phyloP scores from a whole-genome alignment of 2,797 vertebrate genomes.

The Rallus crepitans region DNA sequence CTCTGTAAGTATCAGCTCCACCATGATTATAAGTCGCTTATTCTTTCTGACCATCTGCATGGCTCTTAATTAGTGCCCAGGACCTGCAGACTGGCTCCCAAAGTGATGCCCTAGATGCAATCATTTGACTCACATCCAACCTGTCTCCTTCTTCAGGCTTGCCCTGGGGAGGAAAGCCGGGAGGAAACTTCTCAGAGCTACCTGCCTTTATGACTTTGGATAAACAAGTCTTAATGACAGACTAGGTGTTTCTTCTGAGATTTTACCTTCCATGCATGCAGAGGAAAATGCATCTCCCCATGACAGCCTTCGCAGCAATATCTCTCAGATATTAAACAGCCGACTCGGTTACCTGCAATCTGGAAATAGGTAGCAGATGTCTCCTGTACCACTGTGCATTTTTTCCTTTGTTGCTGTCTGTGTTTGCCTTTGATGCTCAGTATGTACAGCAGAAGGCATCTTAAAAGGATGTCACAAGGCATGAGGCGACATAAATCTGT shows the following conservation, averaged over 20 bases:
- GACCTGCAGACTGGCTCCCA: not conserved
- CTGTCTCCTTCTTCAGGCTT: not conserved
- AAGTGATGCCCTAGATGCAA: fast-evolving
- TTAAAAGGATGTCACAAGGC: not conserved
- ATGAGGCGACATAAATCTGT: not conserved
- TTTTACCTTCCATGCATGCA: not conserved
- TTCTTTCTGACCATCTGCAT: not conserved
- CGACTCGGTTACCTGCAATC: not conserved
- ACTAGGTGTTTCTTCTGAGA: not conserved
- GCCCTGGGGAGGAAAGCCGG: not conserved
- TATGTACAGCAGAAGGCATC: not conserved
- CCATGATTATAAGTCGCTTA: fast-evolving
- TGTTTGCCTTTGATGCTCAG: not conserved
- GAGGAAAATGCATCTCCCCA: not conserved
- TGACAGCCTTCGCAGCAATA: not conserved
- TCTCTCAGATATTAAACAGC: not conserved
- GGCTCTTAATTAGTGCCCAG: not conserved
- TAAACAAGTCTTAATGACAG: not conserved
- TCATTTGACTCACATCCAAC: not conserved
- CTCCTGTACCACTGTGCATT: not conserved
- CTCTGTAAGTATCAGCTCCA: not conserved
- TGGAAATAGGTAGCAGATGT: not conserved
- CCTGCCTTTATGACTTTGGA: not conserved
- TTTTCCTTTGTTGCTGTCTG: not conserved
- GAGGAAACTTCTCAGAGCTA: not conserved